Base-by-base conservation (phyloP, 64 coral and sea anemone genomes). In the Porites lutea region DNA sequence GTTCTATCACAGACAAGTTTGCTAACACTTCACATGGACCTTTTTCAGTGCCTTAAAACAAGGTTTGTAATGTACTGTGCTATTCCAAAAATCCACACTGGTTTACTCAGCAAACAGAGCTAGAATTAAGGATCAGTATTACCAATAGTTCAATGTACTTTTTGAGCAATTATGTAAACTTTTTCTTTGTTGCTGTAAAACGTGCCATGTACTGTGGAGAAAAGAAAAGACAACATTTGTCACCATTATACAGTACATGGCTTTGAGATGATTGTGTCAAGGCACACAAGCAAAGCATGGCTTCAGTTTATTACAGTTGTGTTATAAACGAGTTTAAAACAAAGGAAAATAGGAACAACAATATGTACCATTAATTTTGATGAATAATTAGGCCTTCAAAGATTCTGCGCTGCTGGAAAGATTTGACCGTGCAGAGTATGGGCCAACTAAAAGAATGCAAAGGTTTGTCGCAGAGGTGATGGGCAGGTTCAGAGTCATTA, bases 171-270 rank as follows among this genome's bases (percentile, higher is more conserved):
- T 69, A 98, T 0, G 88, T 77, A 70, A 98, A 98, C 73, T 98
- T 98, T 90, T 98, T 98, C 70, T 98, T 98, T 44, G 87, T 98
- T 82, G 96, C 96, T 50, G 96, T 98, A 58, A 93, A 98, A 37
- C 96, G 88, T 59, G 92, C 23, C 96, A 98, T 98, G 83, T 98
- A 98, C 96, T 98, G 73, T 76, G 16, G 47, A 78, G 52, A 93
- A 93, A 46, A 59, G 44, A 93, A 89, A 3, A 11, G 44, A 18
- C 65, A 92, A 23, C 8, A 21, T 20, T 21, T 22, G 3, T 8
- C 48, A 20, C 3, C 6, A 54, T 9, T 18, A 11, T 52, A 78
- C 51, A 4, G 19, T 44, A 45, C 54, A 27, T 80, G 6, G 57
- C 22, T 14, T 19, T 18, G 12, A 52, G 16, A 10, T 48, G 49